phyloP scores from a whole-genome alignment of 2,888 invertebrate genomes.

The Trichopoda pennipes region DNA sequence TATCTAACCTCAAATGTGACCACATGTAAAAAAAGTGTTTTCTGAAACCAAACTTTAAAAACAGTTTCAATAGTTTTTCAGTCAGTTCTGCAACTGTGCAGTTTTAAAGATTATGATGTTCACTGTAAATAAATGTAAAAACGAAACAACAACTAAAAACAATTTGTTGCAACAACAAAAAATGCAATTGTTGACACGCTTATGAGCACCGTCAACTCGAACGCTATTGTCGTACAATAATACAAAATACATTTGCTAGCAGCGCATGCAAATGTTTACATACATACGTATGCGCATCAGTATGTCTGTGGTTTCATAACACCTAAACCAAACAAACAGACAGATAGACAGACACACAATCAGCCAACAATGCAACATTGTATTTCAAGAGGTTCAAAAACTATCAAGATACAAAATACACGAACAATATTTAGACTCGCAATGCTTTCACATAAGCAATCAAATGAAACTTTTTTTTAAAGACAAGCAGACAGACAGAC shows the following conservation, averaged over 20 bases:
- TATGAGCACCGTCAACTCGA: constrained; percentile 50
- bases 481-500: constrained; percentile 5
- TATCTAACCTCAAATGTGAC: no score
- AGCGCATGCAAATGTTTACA: neutral
- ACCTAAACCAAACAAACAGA: neutral
- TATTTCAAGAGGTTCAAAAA: neutral
- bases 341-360: neutral
- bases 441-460: constrained; percentile 18
- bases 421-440: neutral
- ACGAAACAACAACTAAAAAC: constrained; percentile 18
- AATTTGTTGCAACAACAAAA: constrained; percentile 49
- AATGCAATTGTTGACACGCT: constrained; percentile 45
- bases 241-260: neutral
- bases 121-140: constrained; percentile 14
- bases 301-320: neutral
- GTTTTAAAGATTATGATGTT: no score
- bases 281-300: neutral
- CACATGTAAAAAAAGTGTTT: no score
- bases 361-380: constrained; percentile 16
- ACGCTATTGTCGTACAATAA: constrained; percentile 36
- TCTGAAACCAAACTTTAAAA: no score
- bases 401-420: constrained; percentile 6
- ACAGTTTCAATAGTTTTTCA: no score
- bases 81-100: no score
- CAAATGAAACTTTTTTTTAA: constrained; percentile 24